Evolutionary conservation across 2,888 invertebrate genomes (phyloP), one percentile per base, ranked within the genome.

Genomic region (Cheilosia soror): DNA sequence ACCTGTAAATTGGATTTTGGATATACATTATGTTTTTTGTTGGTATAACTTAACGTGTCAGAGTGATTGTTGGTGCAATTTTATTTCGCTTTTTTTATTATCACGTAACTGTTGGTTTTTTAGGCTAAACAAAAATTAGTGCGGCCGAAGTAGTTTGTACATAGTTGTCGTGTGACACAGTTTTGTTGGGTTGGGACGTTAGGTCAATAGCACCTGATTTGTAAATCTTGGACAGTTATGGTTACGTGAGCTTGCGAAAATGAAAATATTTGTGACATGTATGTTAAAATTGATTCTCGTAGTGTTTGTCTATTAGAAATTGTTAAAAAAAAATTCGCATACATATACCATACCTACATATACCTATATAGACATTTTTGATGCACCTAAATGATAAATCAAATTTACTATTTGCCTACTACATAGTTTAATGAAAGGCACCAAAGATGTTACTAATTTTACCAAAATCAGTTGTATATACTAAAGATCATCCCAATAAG

Each of bases 51-150:
- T 53, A 62, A 62, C 47, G 62, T 65, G 49, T 51, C 44, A 44
- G 5, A 27, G 37, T 37, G 25, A 20, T 29, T 63, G 49, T 63
- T 71, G 27, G 44, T 57, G 73, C 55, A 80, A 73, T 63, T 62
- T 37, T 37, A 11, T 37, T 37, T 37, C 37, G 20, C 2, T 37
- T 58, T 31, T 42, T 75, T 73, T 62, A 47, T 49, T 42, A 68
- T 75, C 80, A 80, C 75, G 80, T 80, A 80, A 80, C 40, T 63
- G 60, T 42, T 47, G 27, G 37, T 20, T 62, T 55, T 73, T 53
- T 62, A 15, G 66, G 51, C 27, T 53, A 11, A 27, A 40, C 29
- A 27, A 53, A 15, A 53, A 29, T 20, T 2, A 15, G 27, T 37
- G 37, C 15, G 25, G 2, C 40, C 51, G 65, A 25, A 20, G 58